Conservation (phyloP, 2,888 invertebrate genomes). For the Tubiluchus corallicola region DNA sequence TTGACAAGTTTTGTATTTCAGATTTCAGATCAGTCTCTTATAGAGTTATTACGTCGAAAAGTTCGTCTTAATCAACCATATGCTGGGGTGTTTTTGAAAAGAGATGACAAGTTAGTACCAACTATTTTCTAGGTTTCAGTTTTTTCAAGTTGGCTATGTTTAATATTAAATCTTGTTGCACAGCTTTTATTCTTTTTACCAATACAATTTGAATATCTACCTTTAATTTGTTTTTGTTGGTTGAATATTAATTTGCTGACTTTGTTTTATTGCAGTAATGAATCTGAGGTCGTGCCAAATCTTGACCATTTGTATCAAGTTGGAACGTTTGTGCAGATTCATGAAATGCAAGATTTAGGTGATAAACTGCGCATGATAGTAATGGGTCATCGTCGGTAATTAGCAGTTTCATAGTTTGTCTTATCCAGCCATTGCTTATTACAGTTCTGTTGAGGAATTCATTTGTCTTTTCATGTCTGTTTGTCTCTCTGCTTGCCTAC, state of each 20-base stretch:
- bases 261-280: slow-evolving; percentile 38
- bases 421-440: too few relatives aligned
- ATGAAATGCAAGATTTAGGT: slow-evolving; percentile 87
- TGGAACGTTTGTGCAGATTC: slow-evolving; percentile 94
- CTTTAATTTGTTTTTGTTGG: too few relatives aligned
- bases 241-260: too few relatives aligned
- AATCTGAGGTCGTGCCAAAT: slow-evolving; percentile 60
- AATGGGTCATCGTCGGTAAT: slow-evolving; percentile 67
- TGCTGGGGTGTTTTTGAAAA: slow-evolving; percentile 86
- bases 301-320: slow-evolving; percentile 68
- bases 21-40: slow-evolving; percentile 65
- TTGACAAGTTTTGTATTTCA: slow-evolving; percentile 29
- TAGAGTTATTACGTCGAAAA: slow-evolving; percentile 74
- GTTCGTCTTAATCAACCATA: slow-evolving; percentile 91
- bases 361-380: slow-evolving; percentile 74
- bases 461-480: too few relatives aligned
- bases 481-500: too few relatives aligned
- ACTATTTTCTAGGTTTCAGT: background rate
- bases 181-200: too few relatives aligned
- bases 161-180: too few relatives aligned
- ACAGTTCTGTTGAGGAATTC: too few relatives aligned
- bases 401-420: too few relatives aligned
- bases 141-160: too few relatives aligned
- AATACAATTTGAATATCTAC: too few relatives aligned
- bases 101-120: slow-evolving; percentile 52